Evolutionary conservation across 1,140 invertebrate genomes (phyloP), one percentile per base, ranked within the genome.

Genomic region (Sarcophaga bullata): DNA sequence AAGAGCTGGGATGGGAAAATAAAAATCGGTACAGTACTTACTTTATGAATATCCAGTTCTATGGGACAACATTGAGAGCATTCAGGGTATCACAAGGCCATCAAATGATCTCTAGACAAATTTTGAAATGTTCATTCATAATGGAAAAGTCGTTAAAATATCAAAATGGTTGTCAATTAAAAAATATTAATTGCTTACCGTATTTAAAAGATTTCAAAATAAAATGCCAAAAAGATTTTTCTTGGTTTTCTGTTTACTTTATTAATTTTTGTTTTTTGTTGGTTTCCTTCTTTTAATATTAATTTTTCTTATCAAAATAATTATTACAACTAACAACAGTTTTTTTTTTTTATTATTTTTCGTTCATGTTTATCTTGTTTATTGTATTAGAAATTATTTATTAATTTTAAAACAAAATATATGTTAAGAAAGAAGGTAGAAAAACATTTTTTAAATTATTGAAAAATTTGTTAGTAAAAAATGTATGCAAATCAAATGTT

Each of bases 271-370:
- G 9, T 25, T 73, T 47, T 17, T 25, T 52, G 50, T 52, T 52
- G 49, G 49, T 50, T 13, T 10, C 50, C 13, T 52, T 52, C 6
- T 52, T 52, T 52, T 52, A 52, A 37, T 13, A 52, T 9, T 52
- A 10, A 6, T 52, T 52, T 49, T 78, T 52, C 75, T 78, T 78
- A 78, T 78, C 75, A 78, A 78, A 78, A 78, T 78, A 78, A 78
- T 78, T 78, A 50, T 78, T 78, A 78, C 75, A 50, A 78, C 48
- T 78, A 78, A 78, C 48, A 78, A 78, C 75, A 78, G 73, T 78
- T 78, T 78, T 49, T 17, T 78, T 78, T 58, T 58, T 68, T 68
- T 19, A 25, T 68, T 37, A 37, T 37, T 37, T 37, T 37, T 37
- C 25, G 25, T 37, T 37, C 4, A 37, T 37, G 1, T 37, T 37